Percentiles rank a stretch among this genome's conserved stretches.
Conservation (phyloP, 2,113 vertebrate genomes). For the Tylochromis polylepis region DNA sequence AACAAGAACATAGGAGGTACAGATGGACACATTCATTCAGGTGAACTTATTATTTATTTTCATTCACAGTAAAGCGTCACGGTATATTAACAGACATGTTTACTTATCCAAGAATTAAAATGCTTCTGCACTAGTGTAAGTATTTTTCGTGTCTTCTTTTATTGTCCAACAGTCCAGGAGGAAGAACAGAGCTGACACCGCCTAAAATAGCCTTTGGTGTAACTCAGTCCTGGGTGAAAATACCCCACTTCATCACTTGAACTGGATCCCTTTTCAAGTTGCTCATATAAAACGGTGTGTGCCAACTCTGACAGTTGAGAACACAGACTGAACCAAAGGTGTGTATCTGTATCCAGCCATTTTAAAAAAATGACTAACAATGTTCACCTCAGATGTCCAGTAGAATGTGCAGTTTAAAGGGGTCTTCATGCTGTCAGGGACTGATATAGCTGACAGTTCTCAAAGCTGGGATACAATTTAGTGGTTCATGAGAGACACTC, state of each 20-base stretch:
- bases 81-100: not conserved
- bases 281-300: constrained; percentile 14
- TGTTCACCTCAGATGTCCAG: not conserved
- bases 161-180: not conserved
- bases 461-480: too few species aligned
- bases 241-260: constrained; percentile 36
- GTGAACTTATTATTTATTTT: not conserved
- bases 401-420: not conserved
- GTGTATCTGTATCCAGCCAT: not conserved
- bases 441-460: not conserved
- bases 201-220: constrained; percentile 42
- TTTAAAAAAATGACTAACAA: not conserved
- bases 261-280: constrained; percentile 29
- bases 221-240: constrained; percentile 36
- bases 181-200: not conserved
- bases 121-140: not conserved
- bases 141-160: not conserved
- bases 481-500: too few species aligned
- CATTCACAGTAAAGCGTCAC: not conserved
- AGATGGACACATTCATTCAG: not conserved
- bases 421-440: not conserved
- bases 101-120: not conserved
- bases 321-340: not conserved
- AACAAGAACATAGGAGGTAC: not conserved
- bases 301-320: not conserved